Evolutionary conservation across 2,888 invertebrate species (phyloP).

Genomic region (Deilephila elpenor): DNA sequence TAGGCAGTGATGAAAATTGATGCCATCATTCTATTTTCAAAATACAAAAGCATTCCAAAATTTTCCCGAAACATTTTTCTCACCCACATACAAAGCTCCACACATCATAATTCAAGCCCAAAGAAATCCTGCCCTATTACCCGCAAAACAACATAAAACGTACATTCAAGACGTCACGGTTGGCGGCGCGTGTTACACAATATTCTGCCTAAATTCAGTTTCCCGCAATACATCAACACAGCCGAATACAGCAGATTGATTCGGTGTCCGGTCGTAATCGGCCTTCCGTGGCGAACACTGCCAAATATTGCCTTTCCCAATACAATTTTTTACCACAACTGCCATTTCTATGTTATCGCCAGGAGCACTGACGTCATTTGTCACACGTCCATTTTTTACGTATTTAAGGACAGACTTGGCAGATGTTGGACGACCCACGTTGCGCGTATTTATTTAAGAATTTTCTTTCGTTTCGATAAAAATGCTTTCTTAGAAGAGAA

Average conservation of each 20-base stretch:
- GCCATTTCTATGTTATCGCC: not conserved
- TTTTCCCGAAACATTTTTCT: no score
- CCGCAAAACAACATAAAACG: no score
- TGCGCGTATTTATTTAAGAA: not conserved
- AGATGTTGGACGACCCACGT: not conserved
- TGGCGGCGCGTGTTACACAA: not conserved
- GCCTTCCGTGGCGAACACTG: conserved; percentile 5
- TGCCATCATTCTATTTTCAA: no score
- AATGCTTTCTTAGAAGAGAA: no score
- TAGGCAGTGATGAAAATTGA: no score
- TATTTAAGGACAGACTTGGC: not conserved
- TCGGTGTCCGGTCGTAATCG: conserved; percentile 6
- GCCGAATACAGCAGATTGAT: conserved; percentile 15
- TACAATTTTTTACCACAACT: not conserved
- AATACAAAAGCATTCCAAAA: no score
- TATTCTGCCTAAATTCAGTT: not conserved
- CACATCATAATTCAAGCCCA: no score
- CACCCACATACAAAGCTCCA: no score
- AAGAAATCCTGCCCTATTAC: no score
- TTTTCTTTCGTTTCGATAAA: no score
- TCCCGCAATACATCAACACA: conserved; percentile 10
- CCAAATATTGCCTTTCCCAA: not conserved
- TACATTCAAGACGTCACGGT: not conserved
- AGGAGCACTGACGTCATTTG: conserved; percentile 4
- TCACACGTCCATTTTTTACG: conserved; percentile 15